Base-by-base conservation (phyloP, 2,113 vertebrate species). In the Hiodon alosoides region DNA sequence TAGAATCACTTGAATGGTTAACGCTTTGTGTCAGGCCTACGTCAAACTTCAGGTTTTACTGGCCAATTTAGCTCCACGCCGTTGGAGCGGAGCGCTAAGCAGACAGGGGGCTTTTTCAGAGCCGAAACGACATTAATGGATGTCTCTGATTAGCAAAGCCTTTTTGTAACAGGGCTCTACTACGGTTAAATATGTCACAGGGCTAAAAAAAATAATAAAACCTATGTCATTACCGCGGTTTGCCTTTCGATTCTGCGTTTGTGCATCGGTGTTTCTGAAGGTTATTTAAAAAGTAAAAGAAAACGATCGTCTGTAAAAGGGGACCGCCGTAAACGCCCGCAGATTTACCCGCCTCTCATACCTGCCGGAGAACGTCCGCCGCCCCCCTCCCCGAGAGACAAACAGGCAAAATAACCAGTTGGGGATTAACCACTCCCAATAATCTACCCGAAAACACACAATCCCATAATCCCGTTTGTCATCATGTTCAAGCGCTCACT, bases 391-490 rank as follows among this genome's bases (percentile, higher is more conserved):
- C 1, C 14, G 58, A 52, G 51, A 69, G 52, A 69, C 68, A 69
- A 71, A 59, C 48, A 57, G 69, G 59, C 54, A 71, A 71, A 71
- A 17, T 71, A 71, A 71, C 70, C 58, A 71, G 55, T 71, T 59
- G 57, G 52, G 57, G 57, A 71, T 71, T 59, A 60, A 58, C 46
- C 57, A 46, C 17, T 57, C 53, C 13, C 60, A 71, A 60, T 71
- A 71, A 71, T 71, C 70, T 57, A 71, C 57, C 60, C 57, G 31
- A 55, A 31, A 55, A 54, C 60, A 71, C 60, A 54, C 60, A 71
- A 71, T 71, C 70, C 70, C 54, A 54, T 59, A 71, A 71, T 71
- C 70, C 70, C 70, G 60, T 71, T 71, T 71, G 13, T 71, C 55
- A 71, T 71, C 70, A 71, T 71, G 55, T 71, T 54, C 54, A 58